A percentile compares a stretch with the other conserved stretches of the same genome.
These are phyloP conservation scores for Parazoanthus atlanticus DNA, from an alignment of 92 coral and sea anemone species.

Conservation along the genomic window DNA sequence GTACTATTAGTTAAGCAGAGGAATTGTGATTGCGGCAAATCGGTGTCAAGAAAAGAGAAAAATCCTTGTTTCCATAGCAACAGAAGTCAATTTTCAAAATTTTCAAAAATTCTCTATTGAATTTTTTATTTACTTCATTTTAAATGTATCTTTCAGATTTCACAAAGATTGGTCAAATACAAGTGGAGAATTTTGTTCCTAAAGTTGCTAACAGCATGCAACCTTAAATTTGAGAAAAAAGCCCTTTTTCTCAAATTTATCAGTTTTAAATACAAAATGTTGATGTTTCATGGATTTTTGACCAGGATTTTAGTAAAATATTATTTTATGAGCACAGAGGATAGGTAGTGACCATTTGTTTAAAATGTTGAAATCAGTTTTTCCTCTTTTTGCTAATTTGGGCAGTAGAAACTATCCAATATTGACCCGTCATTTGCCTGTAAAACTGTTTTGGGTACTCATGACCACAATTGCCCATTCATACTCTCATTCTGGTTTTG, in stretches of 20 bases:
- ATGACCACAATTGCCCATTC: slow-evolving; percentile 14
- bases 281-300: not conserved
- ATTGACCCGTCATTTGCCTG: too few relatives aligned
- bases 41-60: not conserved
- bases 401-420: too few relatives aligned
- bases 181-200: not conserved
- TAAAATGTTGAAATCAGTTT: too few relatives aligned
- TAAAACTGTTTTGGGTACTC: not conserved
- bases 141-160: not conserved
- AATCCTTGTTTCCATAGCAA: slow-evolving; percentile 7
- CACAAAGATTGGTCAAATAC: not conserved
- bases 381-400: too few relatives aligned
- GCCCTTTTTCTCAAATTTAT: not conserved
- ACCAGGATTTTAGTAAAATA: not conserved
- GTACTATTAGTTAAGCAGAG: not conserved
- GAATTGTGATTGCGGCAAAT: slow-evolving; percentile 8
- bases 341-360: too few relatives aligned
- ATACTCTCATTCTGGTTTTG: not conserved
- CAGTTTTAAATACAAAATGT: not conserved
- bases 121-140: not conserved
- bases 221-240: not conserved
- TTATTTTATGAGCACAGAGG: too few relatives aligned
- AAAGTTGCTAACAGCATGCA: not conserved
- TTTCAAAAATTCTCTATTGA: not conserved
- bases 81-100: not conserved